A percentile compares a stretch with the other conserved stretches of the same genome.
phyloP scores from a whole-genome alignment of 2,113 vertebrate species.

The Trichomycterus rosablanca region DNA sequence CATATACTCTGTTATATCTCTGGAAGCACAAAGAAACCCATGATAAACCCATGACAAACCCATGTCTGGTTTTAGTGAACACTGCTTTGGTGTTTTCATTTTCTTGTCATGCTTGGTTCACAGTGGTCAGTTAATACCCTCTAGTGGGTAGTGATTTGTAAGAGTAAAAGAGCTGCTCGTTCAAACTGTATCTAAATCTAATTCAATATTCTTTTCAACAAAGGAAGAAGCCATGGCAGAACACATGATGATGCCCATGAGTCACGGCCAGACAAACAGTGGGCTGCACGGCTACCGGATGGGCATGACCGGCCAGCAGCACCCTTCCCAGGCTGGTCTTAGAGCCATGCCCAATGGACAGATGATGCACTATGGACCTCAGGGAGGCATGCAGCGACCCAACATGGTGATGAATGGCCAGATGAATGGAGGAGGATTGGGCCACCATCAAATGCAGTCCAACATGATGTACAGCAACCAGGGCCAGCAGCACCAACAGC shows the following conservation, averaged over 20 bases:
- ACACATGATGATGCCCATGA: constrained; percentile 91
- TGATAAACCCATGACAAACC: too few species aligned
- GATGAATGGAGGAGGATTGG: constrained; percentile 72
- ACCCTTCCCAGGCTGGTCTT: constrained; percentile 75
- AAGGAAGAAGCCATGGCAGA: constrained; percentile 78
- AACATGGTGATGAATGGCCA: constrained; percentile 75
- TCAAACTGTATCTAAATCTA: too few species aligned
- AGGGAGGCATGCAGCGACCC: constrained; percentile 72
- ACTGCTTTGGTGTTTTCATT: too few species aligned
- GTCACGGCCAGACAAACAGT: constrained; percentile 72
- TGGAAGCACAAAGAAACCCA: too few species aligned
- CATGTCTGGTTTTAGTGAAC: too few species aligned
- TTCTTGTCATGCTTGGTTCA: too few species aligned
- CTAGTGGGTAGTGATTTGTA: too few species aligned
- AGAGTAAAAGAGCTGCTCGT: too few species aligned
- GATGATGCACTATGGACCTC: constrained; percentile 80
- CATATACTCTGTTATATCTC: too few species aligned
- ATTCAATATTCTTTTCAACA: constrained; percentile 7
- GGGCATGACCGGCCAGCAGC: constrained; percentile 79
- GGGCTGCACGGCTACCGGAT: constrained; percentile 81
- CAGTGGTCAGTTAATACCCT: too few species aligned
- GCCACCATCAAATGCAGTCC: constrained; percentile 67
- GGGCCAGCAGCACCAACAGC: constrained; percentile 52
- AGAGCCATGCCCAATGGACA: constrained; percentile 66
- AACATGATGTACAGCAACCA: constrained; percentile 74